Evolutionary conservation across 1,140 invertebrate genomes (phyloP).

Genomic region (Colletes gigas): DNA sequence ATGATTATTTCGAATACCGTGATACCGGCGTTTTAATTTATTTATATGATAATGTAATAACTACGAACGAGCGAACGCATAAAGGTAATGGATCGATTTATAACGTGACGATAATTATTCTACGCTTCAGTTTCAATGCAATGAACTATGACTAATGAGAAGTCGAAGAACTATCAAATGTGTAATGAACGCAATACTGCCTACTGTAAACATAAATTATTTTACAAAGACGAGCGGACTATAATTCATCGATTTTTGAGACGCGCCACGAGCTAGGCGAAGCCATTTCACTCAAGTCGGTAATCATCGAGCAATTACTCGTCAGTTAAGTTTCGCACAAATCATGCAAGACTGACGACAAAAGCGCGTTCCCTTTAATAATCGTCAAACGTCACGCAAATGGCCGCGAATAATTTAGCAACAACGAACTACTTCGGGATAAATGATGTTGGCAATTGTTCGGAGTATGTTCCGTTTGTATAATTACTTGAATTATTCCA

Average conservation of each 20-base stretch:
- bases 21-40: background rate
- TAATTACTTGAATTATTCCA: background rate
- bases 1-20: background rate
- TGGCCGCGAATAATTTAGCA: background rate
- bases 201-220: slow-evolving; percentile 46
- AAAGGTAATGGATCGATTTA: slow-evolving; percentile 12
- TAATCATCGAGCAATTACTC: slow-evolving; percentile 38
- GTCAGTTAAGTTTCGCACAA: slow-evolving; percentile 36
- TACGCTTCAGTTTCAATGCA: slow-evolving; percentile 1
- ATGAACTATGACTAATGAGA: slow-evolving; percentile 21
- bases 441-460: background rate
- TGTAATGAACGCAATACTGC: slow-evolving; percentile 14
- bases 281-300: slow-evolving; percentile 34
- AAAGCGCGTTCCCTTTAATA: slow-evolving; percentile 1
- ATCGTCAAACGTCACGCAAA: background rate
- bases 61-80: background rate
- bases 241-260: slow-evolving; percentile 27
- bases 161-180: slow-evolving; percentile 20
- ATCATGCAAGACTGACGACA: slow-evolving; percentile 19
- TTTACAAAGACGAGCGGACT: slow-evolving; percentile 22
- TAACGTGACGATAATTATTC: slow-evolving; percentile 27
- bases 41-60: background rate
- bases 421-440: background rate
- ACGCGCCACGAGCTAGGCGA: background rate
- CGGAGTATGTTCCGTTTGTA: no score